These are phyloP conservation scores for Pantelozetes paolii DNA, from an alignment of 2,888 invertebrate species.

Conservation along the genomic window DNA sequence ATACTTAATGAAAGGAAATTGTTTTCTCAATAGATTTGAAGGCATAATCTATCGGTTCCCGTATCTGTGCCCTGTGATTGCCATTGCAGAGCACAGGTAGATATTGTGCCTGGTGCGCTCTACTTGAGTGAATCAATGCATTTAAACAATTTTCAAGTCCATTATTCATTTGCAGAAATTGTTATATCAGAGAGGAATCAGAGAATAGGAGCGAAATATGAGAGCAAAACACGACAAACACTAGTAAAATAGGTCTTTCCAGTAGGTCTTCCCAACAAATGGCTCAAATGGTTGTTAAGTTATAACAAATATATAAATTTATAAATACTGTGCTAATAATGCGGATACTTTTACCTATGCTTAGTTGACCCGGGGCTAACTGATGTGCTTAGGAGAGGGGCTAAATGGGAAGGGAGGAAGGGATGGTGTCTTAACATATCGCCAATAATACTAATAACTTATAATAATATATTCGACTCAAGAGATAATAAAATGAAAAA, in stretches of 20 bases:
- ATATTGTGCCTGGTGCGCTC: neutral
- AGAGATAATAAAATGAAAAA: slow-evolving; percentile 10
- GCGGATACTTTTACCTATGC: slow-evolving; percentile 30
- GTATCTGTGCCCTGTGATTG: too few species aligned
- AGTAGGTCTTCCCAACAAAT: neutral
- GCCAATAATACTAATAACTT: neutral
- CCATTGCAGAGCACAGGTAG: neutral
- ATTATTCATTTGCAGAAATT: too few species aligned
- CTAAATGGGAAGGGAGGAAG: slow-evolving; percentile 2
- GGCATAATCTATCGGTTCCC: too few species aligned
- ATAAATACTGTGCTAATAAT: slow-evolving; percentile 14
- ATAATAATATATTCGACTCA: slow-evolving; percentile 10
- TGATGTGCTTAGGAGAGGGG: neutral
- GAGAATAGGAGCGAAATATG: neutral
- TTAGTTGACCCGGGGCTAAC: neutral
- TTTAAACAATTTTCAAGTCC: neutral
- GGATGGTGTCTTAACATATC: neutral
- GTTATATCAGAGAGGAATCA: too few species aligned
- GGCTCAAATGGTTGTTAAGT: neutral
- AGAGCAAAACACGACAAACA: neutral
- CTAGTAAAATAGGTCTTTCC: slow-evolving; percentile 20
- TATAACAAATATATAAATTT: slow-evolving; percentile 21
- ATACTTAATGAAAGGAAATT: too few species aligned
- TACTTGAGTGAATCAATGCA: neutral
- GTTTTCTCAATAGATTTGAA: too few species aligned